These are phyloP conservation scores for Torymus aiolomorphi DNA, from an alignment of 2,888 invertebrate species.

Conservation along the genomic window DNA sequence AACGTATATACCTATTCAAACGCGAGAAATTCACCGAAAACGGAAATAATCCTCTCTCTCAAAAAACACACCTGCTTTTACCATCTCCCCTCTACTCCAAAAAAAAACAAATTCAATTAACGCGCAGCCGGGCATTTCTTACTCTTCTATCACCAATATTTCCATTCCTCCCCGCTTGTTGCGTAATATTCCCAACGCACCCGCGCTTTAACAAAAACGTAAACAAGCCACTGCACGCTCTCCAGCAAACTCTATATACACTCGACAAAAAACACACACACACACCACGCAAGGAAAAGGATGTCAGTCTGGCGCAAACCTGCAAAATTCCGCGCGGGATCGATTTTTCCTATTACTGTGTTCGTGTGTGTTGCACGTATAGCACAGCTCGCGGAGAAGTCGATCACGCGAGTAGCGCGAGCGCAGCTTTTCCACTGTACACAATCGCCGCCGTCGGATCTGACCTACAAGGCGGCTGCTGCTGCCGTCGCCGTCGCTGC, in stretches of 20 bases:
- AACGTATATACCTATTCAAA: no score
- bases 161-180: background rate
- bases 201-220: constrained; percentile 3
- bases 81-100: no score
- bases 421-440: background rate
- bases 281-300: background rate
- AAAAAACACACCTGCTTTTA: no score
- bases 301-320: background rate
- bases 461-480: constrained; percentile 23
- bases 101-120: no score
- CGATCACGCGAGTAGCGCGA: constrained; percentile 4
- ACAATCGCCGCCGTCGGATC: background rate
- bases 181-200: no score
- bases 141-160: background rate
- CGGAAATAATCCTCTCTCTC: no score
- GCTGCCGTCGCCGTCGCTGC: background rate
- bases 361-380: background rate
- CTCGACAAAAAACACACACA: background rate
- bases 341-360: no score
- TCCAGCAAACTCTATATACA: no score
- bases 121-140: no score
- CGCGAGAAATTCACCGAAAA: no score
- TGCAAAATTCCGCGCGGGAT: no score
- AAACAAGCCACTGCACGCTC: background rate
- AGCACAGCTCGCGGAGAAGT: background rate